Evolutionary conservation across 2,888 invertebrate genomes (phyloP), one percentile per base, ranked within the genome.

Genomic region (Cheilosia scutellata): DNA sequence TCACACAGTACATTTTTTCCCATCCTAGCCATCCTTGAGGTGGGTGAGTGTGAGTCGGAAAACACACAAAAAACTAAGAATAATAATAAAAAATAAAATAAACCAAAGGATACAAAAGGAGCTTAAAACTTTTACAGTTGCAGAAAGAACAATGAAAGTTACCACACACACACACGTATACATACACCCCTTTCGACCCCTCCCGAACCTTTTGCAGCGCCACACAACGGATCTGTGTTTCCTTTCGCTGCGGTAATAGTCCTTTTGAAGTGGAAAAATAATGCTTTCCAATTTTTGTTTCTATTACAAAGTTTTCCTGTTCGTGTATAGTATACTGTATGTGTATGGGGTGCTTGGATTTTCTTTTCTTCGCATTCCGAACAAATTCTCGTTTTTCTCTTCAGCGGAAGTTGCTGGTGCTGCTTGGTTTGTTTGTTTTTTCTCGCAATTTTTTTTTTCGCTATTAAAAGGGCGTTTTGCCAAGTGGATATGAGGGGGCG

Each of bases 241-340:
- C 68, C 79, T 78, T 75, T 60, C 68, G 79, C 58, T 55, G 75
- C 63, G 84, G 75, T 71, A 79, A 79, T 75, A 55, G 75, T 84
- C 70, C 75, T 74, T 66, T 84, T 79, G 70, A 80, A 79, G 84
- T 84, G 74, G 79, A 84, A 84, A 79, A 84, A 84, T 84, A 84
- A 84, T 84, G 70, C 79, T 75, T 79, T 75, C 84, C 79, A 84
- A 84, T 84, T 79, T 79, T 75, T 79, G 74, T 84, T 84, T 84
- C 84, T 84, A 76, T 84, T 71, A 75, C 65, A 84, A 84, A 80
- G 65, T 79, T 84, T 75, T 78, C 33, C 63, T 37, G 63, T 51
- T 57, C 44, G 20, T 25, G 9, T 37, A 1, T 49, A n/a, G 9
- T 37, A 1, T 49, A n/a, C 1, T 31, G 51, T 37, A 33, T 57